A percentile compares a stretch with the other conserved stretches of the same genome.
Evolutionary conservation across 1,140 invertebrate species (phyloP).

Genomic region (Brachystomella parvula): DNA sequence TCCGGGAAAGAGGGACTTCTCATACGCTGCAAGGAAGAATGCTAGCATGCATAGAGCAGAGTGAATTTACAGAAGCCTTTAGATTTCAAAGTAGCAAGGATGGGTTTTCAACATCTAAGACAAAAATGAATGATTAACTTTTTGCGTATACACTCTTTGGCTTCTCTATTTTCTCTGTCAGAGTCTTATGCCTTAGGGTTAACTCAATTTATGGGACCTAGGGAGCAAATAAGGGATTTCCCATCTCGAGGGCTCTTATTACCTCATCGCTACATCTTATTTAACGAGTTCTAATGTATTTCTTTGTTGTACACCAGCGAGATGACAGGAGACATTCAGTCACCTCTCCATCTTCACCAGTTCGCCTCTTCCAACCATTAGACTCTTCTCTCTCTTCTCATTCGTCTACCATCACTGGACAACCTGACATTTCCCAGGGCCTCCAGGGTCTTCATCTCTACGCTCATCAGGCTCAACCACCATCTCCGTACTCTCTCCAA

Average conservation of each 20-base stretch:
- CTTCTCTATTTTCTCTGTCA: not conserved
- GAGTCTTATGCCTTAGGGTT: not conserved
- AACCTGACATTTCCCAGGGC: constrained; percentile 41
- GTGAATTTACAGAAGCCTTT: no score
- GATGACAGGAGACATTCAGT: constrained; percentile 40
- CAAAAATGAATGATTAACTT: no score
- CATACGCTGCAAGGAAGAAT: no score
- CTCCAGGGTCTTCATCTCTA: constrained; percentile 38
- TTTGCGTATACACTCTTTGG: no score
- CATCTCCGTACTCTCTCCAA: constrained; percentile 36
- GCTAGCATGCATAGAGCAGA: no score
- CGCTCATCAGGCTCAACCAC: constrained; percentile 26
- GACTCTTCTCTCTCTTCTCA: constrained; percentile 39
- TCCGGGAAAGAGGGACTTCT: no score
- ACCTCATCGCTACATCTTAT: not conserved
- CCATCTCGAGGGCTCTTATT: constrained; percentile 51
- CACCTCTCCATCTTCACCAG: constrained; percentile 40
- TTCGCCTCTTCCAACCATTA: constrained; percentile 39
- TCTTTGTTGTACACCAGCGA: constrained; percentile 48
- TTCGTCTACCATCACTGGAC: constrained; percentile 39
- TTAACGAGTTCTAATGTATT: not conserved
- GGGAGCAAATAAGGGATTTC: not conserved
- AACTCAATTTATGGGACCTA: not conserved
- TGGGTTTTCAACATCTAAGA: no score
- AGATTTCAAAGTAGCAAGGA: no score